These are phyloP conservation scores for Rhabdomys pumilio DNA, from an alignment of 2,797 vertebrate species.

Conservation along the genomic window DNA sequence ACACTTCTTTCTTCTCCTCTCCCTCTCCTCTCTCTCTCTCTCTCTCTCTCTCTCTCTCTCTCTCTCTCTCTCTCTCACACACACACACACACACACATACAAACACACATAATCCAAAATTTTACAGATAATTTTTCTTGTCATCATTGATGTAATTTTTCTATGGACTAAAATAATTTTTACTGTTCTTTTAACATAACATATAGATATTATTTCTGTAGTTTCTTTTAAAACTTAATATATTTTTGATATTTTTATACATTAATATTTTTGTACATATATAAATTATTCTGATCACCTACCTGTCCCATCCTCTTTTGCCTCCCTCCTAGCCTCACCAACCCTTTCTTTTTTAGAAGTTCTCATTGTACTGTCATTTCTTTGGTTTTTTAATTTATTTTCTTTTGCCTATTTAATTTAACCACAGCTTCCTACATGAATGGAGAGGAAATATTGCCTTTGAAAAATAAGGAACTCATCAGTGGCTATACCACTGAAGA, in stretches of 20 bases:
- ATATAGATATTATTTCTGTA: neutral
- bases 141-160: neutral
- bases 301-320: neutral
- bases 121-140: neutral
- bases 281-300: neutral
- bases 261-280: neutral
- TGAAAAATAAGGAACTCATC: neutral
- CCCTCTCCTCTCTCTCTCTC: no score
- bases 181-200: neutral
- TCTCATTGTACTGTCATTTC: neutral
- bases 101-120: neutral
- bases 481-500: neutral
- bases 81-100: no score
- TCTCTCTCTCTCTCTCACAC: no score
- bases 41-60: neutral
- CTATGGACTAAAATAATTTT: neutral
- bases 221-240: neutral
- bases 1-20: neutral
- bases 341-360: neutral
- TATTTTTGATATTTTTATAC: neutral
- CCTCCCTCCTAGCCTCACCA: neutral
- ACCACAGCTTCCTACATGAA: neutral
- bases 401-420: neutral
- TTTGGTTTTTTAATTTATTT: neutral
- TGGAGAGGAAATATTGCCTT: no score